Evolutionary conservation across 2,113 vertebrate genomes (phyloP).

Genomic region (Xenus cinereus): DNA sequence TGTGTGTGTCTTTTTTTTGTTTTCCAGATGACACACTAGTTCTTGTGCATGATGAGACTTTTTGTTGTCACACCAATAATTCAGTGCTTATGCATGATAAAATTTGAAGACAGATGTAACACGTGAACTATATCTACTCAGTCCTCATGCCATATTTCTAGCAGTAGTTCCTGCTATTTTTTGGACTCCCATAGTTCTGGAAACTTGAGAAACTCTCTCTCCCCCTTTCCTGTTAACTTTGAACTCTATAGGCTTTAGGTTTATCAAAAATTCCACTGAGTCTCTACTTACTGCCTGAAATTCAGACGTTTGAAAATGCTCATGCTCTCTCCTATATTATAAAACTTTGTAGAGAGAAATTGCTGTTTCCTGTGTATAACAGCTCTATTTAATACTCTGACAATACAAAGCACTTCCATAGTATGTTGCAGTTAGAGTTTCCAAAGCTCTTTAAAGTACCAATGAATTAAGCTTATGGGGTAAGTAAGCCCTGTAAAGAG

Average conservation of each 20-base stretch:
- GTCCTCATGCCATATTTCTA: neutral
- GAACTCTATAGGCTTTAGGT: neutral
- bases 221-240: neutral
- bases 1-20: neutral
- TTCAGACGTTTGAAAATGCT: neutral
- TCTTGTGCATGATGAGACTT: neutral
- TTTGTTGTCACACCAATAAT: neutral
- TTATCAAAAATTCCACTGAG: neutral
- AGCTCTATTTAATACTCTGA: neutral
- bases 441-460: conserved; percentile 33
- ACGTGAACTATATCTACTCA: neutral
- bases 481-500: conserved; percentile 37
- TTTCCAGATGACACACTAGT: neutral
- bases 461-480: conserved; percentile 2
- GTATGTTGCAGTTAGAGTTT: neutral
- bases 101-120: neutral
- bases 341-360: neutral
- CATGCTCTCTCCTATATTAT: fast-evolving
- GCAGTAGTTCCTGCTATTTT: neutral
- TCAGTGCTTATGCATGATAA: neutral
- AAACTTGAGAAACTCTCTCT: neutral
- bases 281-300: neutral
- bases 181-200: neutral
- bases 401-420: neutral
- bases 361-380: neutral